Conservation (phyloP, 2,113 vertebrate genomes). For the Mesoclemmys tuberculata region DNA sequence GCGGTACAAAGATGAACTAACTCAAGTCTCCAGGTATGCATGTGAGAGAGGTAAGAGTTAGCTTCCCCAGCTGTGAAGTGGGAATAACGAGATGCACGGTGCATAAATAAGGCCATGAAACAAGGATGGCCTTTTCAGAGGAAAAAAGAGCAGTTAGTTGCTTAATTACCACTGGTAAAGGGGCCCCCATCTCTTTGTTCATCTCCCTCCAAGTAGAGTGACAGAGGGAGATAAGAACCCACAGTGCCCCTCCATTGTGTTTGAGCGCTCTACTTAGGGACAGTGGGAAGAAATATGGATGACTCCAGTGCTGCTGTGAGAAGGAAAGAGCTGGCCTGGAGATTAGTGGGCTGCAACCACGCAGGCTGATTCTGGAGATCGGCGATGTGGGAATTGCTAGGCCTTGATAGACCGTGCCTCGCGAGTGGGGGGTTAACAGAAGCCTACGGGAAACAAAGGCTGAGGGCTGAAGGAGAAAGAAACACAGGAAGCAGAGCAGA, state of each 20-base stretch:
- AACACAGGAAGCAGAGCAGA: neutral
- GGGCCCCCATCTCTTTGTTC: no score
- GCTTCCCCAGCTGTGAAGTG: neutral
- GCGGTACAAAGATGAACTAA: neutral
- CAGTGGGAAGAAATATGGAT: neutral
- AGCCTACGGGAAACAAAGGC: neutral
- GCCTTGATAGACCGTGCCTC: neutral
- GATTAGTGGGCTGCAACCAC: neutral
- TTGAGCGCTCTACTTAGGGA: neutral
- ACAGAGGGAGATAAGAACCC: no score
- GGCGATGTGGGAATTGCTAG: neutral
- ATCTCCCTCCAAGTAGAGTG: no score
- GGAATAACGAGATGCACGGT: neutral
- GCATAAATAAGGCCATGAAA: neutral
- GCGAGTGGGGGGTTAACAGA: neutral
- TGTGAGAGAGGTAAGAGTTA: neutral
- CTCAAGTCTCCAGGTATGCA: neutral
- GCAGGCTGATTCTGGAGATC: neutral
- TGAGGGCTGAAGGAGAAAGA: neutral
- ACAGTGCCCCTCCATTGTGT: neutral
- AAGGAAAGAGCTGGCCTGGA: neutral
- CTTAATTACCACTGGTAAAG: neutral
- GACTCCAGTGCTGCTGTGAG: neutral
- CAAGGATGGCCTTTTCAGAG: neutral
- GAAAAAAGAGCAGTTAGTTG: neutral